Conservation (phyloP, 2,888 invertebrate genomes). For the Eristalis arbustorum region DNA sequence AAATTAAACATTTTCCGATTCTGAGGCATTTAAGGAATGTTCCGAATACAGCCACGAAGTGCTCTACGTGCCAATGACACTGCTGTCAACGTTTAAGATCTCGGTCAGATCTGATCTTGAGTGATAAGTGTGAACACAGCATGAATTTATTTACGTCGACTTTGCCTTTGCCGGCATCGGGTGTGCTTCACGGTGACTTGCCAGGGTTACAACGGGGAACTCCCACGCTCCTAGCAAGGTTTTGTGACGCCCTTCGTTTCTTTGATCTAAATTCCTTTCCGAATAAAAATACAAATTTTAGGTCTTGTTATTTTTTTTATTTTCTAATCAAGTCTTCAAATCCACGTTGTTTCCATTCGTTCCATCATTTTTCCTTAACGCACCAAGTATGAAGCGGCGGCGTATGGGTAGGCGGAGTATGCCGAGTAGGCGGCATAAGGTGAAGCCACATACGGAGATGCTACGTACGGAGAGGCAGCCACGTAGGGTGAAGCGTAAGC, state of each 20-base stretch:
- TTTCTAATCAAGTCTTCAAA: not conserved
- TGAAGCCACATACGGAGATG: slow-evolving; percentile 70
- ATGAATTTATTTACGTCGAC: not conserved
- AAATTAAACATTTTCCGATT: not conserved
- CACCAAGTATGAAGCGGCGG: slow-evolving; percentile 66
- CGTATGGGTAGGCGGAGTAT: slow-evolving; percentile 71
- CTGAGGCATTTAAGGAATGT: not conserved
- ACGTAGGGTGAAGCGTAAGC: slow-evolving; percentile 69
- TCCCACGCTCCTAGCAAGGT: too few species aligned
- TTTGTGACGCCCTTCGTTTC: too few species aligned
- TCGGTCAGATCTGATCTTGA: not conserved
- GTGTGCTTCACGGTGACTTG: not conserved
- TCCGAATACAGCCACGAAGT: too few species aligned
- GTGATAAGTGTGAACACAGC: not conserved
- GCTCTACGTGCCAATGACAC: not conserved
- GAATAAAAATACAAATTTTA: not conserved
- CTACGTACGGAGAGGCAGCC: slow-evolving; percentile 73
- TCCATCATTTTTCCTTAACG: slow-evolving; percentile 44
- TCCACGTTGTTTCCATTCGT: not conserved
- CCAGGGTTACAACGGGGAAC: too few species aligned
- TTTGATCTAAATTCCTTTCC: not conserved
- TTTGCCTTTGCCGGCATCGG: not conserved
- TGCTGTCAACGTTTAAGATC: not conserved
- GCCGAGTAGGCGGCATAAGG: slow-evolving; percentile 70
- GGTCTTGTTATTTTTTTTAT: not conserved